Conservation (phyloP, 2,113 vertebrate genomes). For the Pao palembangensis region DNA sequence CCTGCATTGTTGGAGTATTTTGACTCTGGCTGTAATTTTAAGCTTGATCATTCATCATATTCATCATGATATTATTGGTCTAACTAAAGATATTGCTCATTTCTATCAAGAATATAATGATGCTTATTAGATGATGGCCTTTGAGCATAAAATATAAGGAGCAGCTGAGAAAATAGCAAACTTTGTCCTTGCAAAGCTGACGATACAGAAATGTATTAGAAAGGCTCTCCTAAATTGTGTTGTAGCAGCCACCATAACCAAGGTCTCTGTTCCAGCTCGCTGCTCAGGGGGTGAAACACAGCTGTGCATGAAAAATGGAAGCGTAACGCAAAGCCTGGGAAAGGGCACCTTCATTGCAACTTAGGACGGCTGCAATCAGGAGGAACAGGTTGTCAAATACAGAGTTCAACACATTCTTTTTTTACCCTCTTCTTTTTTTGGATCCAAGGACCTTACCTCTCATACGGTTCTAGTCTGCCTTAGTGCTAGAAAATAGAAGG, state of each 20-base stretch:
- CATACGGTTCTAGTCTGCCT: no score
- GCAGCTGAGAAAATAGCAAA: background rate
- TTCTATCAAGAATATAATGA: no score
- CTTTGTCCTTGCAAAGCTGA: constrained; percentile 24
- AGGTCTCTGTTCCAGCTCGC: constrained; percentile 20
- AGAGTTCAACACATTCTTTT: no score
- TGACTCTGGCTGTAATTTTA: no score
- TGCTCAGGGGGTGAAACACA: constrained; percentile 14
- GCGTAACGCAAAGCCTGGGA: background rate
- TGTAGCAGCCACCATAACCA: constrained; percentile 15
- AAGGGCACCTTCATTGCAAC: background rate
- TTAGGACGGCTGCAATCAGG: no score
- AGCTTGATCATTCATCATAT: no score
- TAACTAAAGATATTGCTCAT: background rate
- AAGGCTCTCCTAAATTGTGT: constrained; percentile 11
- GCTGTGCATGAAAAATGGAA: constrained; percentile 18
- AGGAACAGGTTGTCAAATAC: no score
- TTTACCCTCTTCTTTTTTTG: no score
- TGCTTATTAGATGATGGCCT: background rate
- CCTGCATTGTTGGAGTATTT: no score
- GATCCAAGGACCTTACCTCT: no score
- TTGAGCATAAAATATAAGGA: constrained; percentile 3
- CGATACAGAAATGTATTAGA: constrained; percentile 23
- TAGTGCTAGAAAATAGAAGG: no score
- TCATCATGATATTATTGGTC: no score